phyloP scores from a whole-genome alignment of 2,888 invertebrate genomes.

The Diplazon laetatorius region DNA sequence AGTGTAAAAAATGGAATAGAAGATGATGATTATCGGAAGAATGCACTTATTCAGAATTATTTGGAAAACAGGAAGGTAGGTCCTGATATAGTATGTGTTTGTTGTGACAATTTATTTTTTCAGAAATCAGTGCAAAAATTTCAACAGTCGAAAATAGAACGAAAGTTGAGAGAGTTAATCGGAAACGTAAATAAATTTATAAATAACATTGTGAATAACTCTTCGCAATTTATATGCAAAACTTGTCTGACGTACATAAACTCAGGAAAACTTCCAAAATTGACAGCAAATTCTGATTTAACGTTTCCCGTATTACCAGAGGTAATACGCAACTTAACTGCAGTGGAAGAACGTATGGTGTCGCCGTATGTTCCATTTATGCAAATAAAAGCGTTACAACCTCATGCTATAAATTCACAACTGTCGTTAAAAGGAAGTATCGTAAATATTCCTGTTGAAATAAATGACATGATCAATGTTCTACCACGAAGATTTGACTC shows the following conservation, averaged over 20 bases:
- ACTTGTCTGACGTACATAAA: background rate
- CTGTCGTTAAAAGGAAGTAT: slow-evolving; percentile 73
- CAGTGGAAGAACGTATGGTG: slow-evolving; percentile 76
- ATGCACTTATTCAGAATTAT: slow-evolving; percentile 35
- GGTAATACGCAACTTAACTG: slow-evolving; percentile 63
- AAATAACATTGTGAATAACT: slow-evolving; percentile 10
- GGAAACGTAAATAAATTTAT: background rate
- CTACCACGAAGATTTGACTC: slow-evolving; percentile 65
- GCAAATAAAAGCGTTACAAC: slow-evolving; percentile 74
- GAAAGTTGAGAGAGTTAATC: too few relatives aligned
- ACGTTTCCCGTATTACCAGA: slow-evolving; percentile 65
- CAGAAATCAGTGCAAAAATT: background rate
- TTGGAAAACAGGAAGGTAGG: slow-evolving; percentile 32
- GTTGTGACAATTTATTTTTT: slow-evolving; percentile 41
- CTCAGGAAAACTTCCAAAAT: slow-evolving; percentile 40
- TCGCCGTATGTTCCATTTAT: slow-evolving; percentile 77
- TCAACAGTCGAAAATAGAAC: background rate
- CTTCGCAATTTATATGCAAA: slow-evolving; percentile 32
- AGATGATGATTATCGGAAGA: slow-evolving; percentile 23
- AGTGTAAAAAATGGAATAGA: background rate
- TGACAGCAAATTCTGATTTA: background rate
- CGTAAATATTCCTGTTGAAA: slow-evolving; percentile 65
- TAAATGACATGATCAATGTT: slow-evolving; percentile 57
- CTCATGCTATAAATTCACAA: slow-evolving; percentile 70
- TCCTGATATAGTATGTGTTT: slow-evolving; percentile 54